Evolutionary conservation across 1,140 invertebrate genomes (phyloP).

Genomic region (Drosophila orena): DNA sequence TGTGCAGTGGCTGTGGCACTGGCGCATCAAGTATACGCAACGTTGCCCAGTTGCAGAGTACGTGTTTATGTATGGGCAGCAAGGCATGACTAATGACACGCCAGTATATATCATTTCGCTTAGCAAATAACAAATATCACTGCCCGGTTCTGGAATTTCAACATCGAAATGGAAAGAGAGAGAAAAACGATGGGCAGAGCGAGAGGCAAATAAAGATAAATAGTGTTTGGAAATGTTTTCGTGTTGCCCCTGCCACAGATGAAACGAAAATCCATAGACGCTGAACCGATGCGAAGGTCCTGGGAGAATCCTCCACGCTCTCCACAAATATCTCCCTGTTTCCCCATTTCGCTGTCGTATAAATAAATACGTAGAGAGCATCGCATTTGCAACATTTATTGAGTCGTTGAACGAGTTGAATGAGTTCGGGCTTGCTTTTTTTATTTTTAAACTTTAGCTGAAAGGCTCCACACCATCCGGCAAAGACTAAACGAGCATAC

Average conservation of each 20-base stretch:
- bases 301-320: conserved; percentile 10
- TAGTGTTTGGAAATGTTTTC: conserved; percentile 73
- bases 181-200: not conserved
- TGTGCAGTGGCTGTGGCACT: not conserved
- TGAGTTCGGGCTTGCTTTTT: conserved; percentile 68
- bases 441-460: conserved; percentile 73
- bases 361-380: conserved; percentile 69
- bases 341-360: conserved; percentile 40
- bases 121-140: conserved; percentile 77
- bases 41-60: conserved; percentile 37
- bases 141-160: conserved; percentile 6
- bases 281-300: conserved; percentile 40
- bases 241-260: conserved; percentile 41
- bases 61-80: conserved; percentile 43
- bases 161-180: not conserved
- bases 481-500: conserved; percentile 65
- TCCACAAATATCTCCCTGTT: not conserved
- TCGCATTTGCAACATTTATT: conserved; percentile 81
- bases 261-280: conserved; percentile 65
- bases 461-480: conserved; percentile 28
- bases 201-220: conserved; percentile 74
- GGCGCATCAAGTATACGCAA: conserved; percentile 62
- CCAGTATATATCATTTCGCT: conserved; percentile 72
- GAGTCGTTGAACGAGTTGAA: conserved; percentile 82
- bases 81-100: conserved; percentile 77